Evolutionary conservation across 2,888 invertebrate species (phyloP).

Genomic region (Anagyrus pseudococci): DNA sequence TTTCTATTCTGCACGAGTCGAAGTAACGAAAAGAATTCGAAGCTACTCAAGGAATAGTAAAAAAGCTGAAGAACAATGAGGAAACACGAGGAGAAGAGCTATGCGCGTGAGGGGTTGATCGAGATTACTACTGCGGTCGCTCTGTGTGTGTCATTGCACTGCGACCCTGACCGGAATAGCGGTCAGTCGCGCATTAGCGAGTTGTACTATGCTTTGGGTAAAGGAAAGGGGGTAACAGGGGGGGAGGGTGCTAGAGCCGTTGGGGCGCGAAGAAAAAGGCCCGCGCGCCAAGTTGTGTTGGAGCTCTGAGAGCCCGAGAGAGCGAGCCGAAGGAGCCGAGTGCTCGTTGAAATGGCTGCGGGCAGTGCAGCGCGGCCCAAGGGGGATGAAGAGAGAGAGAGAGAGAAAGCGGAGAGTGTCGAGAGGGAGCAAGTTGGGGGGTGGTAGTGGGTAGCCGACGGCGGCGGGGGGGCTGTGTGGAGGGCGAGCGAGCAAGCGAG

Average conservation of each 20-base stretch:
- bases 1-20: too few relatives aligned
- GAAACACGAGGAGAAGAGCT: too few relatives aligned
- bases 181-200: constrained; percentile 12
- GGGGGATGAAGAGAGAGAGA: too few relatives aligned
- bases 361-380: constrained; percentile 39
- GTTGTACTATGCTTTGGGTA: background rate
- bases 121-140: too few relatives aligned
- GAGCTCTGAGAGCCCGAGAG: constrained; percentile 25
- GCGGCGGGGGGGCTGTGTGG: constrained; percentile 25
- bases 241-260: background rate
- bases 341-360: constrained; percentile 52
- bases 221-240: background rate
- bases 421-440: too few relatives aligned
- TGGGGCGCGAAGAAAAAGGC: background rate
- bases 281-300: constrained; percentile 2
- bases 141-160: constrained; percentile 39
- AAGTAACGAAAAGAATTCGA: too few relatives aligned
- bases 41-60: too few relatives aligned
- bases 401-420: too few relatives aligned
- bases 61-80: too few relatives aligned
- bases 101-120: too few relatives aligned
- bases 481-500: constrained; percentile 36
- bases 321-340: constrained; percentile 10
- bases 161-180: constrained; percentile 44
- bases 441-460: too few relatives aligned